Evolutionary conservation across 2,113 vertebrate species (phyloP).

Genomic region (Hippocampus comes): DNA sequence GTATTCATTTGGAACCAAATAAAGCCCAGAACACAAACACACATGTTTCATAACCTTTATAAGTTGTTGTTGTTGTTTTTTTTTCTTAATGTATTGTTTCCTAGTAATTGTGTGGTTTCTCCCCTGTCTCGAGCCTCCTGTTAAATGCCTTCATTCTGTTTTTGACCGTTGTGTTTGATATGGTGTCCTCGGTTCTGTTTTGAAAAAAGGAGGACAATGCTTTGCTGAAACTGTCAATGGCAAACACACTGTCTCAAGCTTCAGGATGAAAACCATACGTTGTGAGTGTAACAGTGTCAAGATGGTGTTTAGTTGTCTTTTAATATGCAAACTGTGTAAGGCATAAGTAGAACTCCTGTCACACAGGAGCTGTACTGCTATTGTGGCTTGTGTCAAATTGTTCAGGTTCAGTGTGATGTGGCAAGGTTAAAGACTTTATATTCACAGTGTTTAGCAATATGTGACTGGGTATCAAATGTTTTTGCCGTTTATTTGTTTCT

Average conservation of each 20-base stretch:
- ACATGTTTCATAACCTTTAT: not conserved
- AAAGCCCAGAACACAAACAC: not conserved
- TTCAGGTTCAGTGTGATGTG: conserved; percentile 45
- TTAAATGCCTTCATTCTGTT: not conserved
- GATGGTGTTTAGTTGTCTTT: conserved; percentile 56
- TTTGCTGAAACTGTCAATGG: not conserved
- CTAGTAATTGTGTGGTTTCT: not conserved
- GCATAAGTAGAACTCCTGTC: conserved; percentile 33
- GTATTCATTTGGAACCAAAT: not conserved
- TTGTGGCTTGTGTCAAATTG: conserved; percentile 33
- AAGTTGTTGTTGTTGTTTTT: not conserved
- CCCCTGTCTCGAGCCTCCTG: not conserved
- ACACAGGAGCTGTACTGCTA: conserved; percentile 33
- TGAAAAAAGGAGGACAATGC: conserved; percentile 1
- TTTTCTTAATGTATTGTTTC: not conserved
- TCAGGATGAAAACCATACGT: not conserved
- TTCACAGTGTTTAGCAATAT: conserved; percentile 28
- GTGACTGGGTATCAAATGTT: conserved; percentile 19
- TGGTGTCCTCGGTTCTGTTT: conserved; percentile 11
- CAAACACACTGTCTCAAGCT: not conserved
- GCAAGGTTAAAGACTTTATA: conserved; percentile 34
- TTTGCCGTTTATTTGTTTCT: conserved; percentile 22
- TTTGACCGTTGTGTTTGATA: conserved; percentile 14
- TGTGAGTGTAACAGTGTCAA: conserved; percentile 41
- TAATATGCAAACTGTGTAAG: conserved; percentile 58